phyloP scores from a whole-genome alignment of 1,140 invertebrate species.

The Bombus consobrinus region DNA sequence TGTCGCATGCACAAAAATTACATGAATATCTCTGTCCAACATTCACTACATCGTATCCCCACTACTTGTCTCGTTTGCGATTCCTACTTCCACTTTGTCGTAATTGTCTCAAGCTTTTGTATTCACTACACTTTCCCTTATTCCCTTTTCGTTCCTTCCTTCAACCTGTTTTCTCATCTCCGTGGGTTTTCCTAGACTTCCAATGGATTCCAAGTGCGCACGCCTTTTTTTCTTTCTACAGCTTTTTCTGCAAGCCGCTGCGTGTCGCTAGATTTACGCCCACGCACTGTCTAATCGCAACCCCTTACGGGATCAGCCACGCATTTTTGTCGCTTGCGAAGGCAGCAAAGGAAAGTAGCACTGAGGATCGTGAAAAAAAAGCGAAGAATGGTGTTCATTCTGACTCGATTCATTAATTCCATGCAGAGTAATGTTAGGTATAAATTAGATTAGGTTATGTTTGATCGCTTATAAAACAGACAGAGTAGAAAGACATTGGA shows the following conservation, averaged over 20 bases:
- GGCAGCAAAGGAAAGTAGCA: background rate
- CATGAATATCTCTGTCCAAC: background rate
- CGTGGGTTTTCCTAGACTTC: background rate
- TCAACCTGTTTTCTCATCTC: background rate
- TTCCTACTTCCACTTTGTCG: background rate
- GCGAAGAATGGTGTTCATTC: background rate
- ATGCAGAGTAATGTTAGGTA: background rate
- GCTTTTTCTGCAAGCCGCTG: background rate
- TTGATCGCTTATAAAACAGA: background rate
- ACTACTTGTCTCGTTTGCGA: background rate
- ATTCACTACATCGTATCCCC: background rate
- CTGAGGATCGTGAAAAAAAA: background rate
- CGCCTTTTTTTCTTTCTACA: background rate
- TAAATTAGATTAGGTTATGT: background rate
- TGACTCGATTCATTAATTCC: too few species aligned
- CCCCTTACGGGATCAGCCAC: background rate
- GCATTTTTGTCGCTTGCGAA: background rate
- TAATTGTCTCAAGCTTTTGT: background rate
- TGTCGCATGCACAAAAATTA: background rate
- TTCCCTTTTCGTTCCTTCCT: background rate
- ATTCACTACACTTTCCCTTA: slow-evolving; percentile 10
- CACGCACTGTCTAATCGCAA: background rate
- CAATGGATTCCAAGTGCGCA: background rate
- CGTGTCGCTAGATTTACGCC: background rate
- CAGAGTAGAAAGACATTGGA: background rate